A percentile compares a stretch with the other conserved stretches of the same genome.
Conservation (phyloP, 92 coral and sea anemone species). For the Muricea muricata region DNA sequence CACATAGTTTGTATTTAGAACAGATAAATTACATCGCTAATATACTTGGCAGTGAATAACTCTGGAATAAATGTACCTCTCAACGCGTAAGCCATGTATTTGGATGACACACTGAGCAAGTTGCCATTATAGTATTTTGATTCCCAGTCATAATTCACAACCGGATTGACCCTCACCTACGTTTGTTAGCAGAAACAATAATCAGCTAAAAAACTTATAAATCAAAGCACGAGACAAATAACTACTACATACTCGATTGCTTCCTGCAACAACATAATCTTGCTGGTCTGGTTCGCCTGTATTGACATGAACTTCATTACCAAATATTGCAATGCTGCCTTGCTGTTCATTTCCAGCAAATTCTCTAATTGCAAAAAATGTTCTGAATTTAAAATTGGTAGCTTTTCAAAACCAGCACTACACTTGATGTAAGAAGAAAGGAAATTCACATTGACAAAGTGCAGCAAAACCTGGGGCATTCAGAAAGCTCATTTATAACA, state of each 20-base stretch:
- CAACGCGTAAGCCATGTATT: constrained; percentile 89
- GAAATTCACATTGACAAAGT: no score
- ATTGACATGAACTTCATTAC: constrained; percentile 88
- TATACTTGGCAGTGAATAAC: no score
- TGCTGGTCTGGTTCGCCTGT: constrained; percentile 57
- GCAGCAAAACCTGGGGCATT: no score
- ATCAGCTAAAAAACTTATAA: background rate
- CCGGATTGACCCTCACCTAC: constrained; percentile 89
- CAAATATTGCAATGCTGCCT: constrained; percentile 78
- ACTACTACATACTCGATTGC: constrained; percentile 75
- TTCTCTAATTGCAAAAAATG: constrained; percentile 47
- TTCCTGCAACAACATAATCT: constrained; percentile 67
- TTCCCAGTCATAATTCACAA: constrained; percentile 99
- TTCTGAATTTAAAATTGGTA: background rate
- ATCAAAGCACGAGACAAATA: background rate
- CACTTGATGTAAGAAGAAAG: no score
- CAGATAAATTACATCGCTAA: no score
- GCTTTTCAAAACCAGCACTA: no score
- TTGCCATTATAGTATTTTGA: constrained; percentile 90
- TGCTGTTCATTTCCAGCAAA: constrained; percentile 69
- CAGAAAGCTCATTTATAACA: background rate
- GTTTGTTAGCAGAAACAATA: background rate
- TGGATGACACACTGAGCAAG: constrained; percentile 81
- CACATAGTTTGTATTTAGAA: background rate
- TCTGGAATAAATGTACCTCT: constrained; percentile 70